Conservation (phyloP, 2,797 vertebrate genomes). For the Urophycis tenuis region DNA sequence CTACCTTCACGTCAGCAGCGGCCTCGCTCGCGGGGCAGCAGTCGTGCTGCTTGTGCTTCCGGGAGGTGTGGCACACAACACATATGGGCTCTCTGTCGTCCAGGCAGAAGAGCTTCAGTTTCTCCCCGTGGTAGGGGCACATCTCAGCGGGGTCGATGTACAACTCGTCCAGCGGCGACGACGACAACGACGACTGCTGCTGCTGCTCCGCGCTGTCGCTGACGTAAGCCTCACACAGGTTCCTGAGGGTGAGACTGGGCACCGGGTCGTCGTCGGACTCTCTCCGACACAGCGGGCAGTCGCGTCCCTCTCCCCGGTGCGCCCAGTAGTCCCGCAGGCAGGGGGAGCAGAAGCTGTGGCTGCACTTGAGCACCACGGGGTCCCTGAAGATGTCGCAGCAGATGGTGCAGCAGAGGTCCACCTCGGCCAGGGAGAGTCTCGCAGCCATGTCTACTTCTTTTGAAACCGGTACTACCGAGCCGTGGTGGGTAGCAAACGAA, state of each 20-base stretch:
- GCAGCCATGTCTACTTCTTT: constrained; percentile 49
- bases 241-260: constrained; percentile 64
- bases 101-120: constrained; percentile 67
- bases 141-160: constrained; percentile 46
- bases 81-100: constrained; percentile 65
- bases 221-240: constrained; percentile 62
- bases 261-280: constrained; percentile 56
- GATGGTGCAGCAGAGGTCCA: constrained; percentile 47
- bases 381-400: constrained; percentile 42
- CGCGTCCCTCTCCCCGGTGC: background rate
- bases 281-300: constrained; percentile 64
- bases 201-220: constrained; percentile 30
- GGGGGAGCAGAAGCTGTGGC: constrained; percentile 44
- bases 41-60: constrained; percentile 65
- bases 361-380: constrained; percentile 43
- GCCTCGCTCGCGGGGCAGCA: constrained; percentile 67
- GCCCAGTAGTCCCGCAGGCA: constrained; percentile 40
- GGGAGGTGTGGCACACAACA: constrained; percentile 70
- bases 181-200: background rate
- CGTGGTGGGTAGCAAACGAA: too few relatives aligned
- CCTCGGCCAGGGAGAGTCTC: constrained; percentile 47
- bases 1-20: constrained; percentile 53
- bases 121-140: constrained; percentile 61
- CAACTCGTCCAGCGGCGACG: constrained; percentile 17
- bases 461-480: background rate